Percentiles rank a stretch among this genome's conserved stretches.
These are phyloP conservation scores for Cladorhizidae sp. DNA, from an alignment of 37 sponge, comb jelly and placozoan genomes.

Conservation along the genomic window DNA sequence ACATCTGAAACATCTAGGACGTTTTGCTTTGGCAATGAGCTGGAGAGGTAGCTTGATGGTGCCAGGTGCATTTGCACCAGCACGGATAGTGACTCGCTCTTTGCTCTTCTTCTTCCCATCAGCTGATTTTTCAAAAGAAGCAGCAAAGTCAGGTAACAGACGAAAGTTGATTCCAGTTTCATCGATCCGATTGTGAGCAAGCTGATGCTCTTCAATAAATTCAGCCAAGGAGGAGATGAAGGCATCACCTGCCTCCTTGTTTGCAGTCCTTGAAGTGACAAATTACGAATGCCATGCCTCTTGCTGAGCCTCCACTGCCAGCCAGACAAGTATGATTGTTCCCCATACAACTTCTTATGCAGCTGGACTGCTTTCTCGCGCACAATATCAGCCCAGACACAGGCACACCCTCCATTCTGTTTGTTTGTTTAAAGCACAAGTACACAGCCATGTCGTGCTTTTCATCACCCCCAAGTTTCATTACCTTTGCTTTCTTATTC, in stretches of 20 bases:
- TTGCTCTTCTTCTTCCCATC: constrained; percentile 57
- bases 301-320: too few species aligned
- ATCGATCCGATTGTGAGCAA: constrained; percentile 77
- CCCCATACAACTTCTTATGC: too few species aligned
- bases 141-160: constrained; percentile 59
- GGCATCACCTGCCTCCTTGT: constrained; percentile 10
- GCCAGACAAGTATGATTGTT: neutral
- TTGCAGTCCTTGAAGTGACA: constrained; percentile 12
- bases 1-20: too few species aligned
- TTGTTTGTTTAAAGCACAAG: constrained; percentile 47
- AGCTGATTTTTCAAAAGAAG: constrained; percentile 61
- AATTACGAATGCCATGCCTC: too few species aligned
- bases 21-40: constrained; percentile 75
- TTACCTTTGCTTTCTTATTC: too few species aligned
- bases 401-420: constrained; percentile 33
- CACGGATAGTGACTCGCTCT: constrained; percentile 66
- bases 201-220: constrained; percentile 35
- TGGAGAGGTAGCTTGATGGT: constrained; percentile 58
- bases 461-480: constrained; percentile 34
- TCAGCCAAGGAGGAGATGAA: constrained; percentile 35
- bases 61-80: constrained; percentile 71
- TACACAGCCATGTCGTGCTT: too few species aligned
- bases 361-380: constrained; percentile 20
- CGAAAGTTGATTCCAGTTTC: constrained; percentile 80
- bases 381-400: constrained; percentile 32